Percentiles rank a stretch among this genome's conserved stretches.
phyloP scores from a whole-genome alignment of 2,797 vertebrate genomes.

The Phoebastria nigripes region DNA sequence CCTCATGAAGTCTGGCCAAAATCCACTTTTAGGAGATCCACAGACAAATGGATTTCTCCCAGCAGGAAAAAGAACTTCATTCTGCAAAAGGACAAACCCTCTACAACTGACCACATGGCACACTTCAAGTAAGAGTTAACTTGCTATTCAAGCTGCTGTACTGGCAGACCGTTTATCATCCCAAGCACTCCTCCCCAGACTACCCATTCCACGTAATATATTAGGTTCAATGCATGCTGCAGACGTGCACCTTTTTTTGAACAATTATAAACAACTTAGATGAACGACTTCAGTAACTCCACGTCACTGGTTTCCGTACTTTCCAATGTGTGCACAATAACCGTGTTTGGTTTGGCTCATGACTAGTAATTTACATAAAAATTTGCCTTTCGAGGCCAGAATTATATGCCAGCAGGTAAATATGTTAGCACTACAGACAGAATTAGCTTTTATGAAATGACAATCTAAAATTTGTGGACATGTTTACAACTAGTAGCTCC shows the following conservation, averaged over 20 bases:
- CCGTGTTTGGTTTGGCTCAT: not conserved
- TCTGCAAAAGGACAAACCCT: not conserved
- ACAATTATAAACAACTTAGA: not conserved
- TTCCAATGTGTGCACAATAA: not conserved
- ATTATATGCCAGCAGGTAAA: not conserved
- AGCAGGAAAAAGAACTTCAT: not conserved
- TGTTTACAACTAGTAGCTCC: not conserved
- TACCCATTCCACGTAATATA: accelerated
- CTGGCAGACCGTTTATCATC: not conserved
- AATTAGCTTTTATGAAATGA: not conserved
- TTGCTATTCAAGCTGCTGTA: not conserved
- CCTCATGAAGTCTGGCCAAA: not conserved
- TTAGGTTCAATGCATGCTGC: not conserved
- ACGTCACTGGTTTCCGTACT: accelerated
- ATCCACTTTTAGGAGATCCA: not conserved
- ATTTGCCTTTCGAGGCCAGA: not conserved
- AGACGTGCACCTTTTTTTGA: not conserved
- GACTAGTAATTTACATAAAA: not conserved
- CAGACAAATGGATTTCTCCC: not conserved
- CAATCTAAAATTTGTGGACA: not conserved
- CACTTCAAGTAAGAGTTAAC: not conserved
- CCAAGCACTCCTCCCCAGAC: not conserved
- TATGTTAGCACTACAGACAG: not conserved
- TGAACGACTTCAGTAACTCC: not conserved
- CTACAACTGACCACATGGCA: not conserved